Base-by-base conservation (phyloP, 2,113 vertebrate species). In the Pelmatolapia mariae region DNA sequence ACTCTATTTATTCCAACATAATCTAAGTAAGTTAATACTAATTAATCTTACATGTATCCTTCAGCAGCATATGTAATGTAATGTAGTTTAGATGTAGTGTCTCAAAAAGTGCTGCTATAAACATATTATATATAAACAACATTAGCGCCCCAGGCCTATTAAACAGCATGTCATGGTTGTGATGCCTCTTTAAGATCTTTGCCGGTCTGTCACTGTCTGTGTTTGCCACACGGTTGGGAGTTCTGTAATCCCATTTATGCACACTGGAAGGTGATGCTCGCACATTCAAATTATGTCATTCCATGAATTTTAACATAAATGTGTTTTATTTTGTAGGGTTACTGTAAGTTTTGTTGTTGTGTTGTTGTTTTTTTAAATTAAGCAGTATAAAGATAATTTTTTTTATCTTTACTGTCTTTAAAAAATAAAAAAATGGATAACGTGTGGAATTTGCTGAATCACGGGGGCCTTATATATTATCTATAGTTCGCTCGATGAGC, bases 181-280 rank as follows among this genome's bases (percentile, higher is more conserved):
- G 66, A 59, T 29, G 78, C 31, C 66, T 53, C 16, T 81, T 71
- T 18, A 26, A 18, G 56, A 47, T 81, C 31, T 84, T 40, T 66
- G 52, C 57, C 52, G 80, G 78, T 71, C 47, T 63, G 66, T 83
- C 52, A 24, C 40, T 57, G 61, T 7, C 36, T 80, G 76, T 89
- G 52, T 52, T 76, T 81, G 45, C 45, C 29, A 54, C 57, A 84
- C 8, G 16, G 85, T 84, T 73, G 50, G 45, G 68, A 87, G 82
- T 38, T 81, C n/a, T 85, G 68, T 91, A 86, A 90, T 88, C 81
- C 85, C n/a, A 45, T 79, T 83, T 71, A 86, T 57, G 84, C 63
- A 80, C 53, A 83, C 33, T 78, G 47, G 13, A 31, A 59, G 68
- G 45, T 33, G 50, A 81, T 54, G 52, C 71, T 78, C 19, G 36